phyloP scores from a whole-genome alignment of 2,113 vertebrate genomes.

The Dicerorhinus sumatrensis region DNA sequence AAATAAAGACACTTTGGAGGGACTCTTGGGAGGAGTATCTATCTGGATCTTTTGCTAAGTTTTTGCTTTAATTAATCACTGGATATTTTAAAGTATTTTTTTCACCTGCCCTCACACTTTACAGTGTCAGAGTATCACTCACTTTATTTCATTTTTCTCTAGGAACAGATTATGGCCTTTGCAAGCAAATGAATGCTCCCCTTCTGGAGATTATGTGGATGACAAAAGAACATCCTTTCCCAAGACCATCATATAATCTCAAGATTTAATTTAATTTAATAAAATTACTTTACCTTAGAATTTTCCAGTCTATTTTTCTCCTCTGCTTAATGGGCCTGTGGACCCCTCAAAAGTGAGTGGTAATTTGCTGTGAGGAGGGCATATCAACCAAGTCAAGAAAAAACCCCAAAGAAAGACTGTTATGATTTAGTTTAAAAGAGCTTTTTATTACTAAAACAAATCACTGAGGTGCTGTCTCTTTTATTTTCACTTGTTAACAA shows the following conservation, averaged over 20 bases:
- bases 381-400: not conserved
- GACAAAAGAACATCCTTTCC: not conserved
- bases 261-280: conserved; percentile 61
- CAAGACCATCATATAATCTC: not conserved
- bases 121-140: not conserved
- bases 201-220: not conserved
- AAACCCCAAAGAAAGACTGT: not conserved
- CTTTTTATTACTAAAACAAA: conserved; percentile 87
- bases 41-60: not conserved
- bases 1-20: not conserved
- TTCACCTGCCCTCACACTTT: not conserved
- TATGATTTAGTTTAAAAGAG: conserved; percentile 77
- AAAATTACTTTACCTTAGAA: conserved; percentile 59
- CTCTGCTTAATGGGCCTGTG: not conserved
- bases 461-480: conserved; percentile 53
- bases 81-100: conserved; percentile 1
- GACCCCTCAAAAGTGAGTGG: not conserved
- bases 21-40: not conserved
- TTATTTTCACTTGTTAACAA: conserved; percentile 47
- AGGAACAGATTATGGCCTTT: conserved; percentile 97
- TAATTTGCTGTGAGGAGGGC: not conserved
- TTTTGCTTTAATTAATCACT: conserved; percentile 5
- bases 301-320: not conserved
- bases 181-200: conserved; percentile 93
- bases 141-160: conserved; percentile 75